A percentile compares a stretch with the other conserved stretches of the same genome.
phyloP scores from a whole-genome alignment of 2,797 vertebrate species.

The Sebastes paucispinis region DNA sequence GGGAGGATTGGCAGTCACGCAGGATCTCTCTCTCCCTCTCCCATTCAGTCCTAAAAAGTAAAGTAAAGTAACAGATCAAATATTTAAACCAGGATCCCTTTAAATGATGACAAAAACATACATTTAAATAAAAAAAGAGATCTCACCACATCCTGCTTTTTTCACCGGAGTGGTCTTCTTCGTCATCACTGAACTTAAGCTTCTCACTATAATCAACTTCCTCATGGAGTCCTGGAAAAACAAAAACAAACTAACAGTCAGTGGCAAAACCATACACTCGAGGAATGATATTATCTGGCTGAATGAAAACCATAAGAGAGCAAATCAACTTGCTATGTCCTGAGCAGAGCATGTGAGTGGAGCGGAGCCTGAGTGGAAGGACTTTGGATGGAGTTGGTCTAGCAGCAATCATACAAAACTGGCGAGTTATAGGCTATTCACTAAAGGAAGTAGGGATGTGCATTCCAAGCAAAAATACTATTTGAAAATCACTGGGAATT shows the following conservation, averaged over 20 bases:
- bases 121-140: background rate
- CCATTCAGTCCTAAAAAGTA: slow-evolving; percentile 82
- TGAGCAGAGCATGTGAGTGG: background rate
- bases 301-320: background rate
- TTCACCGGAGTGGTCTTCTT: slow-evolving; percentile 87
- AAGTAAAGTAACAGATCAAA: background rate
- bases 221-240: slow-evolving; percentile 91
- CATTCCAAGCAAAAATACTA: too few relatives aligned
- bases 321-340: background rate
- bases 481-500: too few relatives aligned
- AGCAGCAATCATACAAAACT: too few relatives aligned
- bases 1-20: slow-evolving; percentile 86
- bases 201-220: slow-evolving; percentile 99
- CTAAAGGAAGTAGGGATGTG: too few relatives aligned
- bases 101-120: background rate
- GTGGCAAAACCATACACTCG: background rate
- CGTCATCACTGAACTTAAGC: slow-evolving; percentile 97
- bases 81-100: slow-evolving; percentile 2
- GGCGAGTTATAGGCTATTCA: too few relatives aligned
- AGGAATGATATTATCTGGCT: background rate
- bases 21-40: slow-evolving; percentile 78
- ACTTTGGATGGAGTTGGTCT: background rate
- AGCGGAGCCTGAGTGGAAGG: background rate
- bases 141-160: slow-evolving; percentile 90
- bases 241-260: background rate